Percentiles rank a stretch among this genome's conserved stretches.
phyloP scores from a whole-genome alignment of 2,888 invertebrate species.

The Hesperia comma region DNA sequence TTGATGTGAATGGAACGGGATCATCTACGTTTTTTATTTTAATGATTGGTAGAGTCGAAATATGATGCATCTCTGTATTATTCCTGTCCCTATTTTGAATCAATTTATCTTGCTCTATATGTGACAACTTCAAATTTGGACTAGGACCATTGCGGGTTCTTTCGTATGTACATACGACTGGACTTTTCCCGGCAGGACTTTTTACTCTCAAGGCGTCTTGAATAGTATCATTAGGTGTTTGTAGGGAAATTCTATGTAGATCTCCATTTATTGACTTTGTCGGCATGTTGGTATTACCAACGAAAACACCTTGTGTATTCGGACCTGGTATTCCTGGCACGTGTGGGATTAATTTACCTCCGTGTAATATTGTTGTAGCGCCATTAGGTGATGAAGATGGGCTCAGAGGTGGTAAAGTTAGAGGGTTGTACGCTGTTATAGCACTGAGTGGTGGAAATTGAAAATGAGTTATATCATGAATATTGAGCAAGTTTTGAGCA shows the following conservation, averaged over 20 bases:
- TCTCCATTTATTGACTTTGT: constrained; percentile 58
- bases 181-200: constrained; percentile 51
- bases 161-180: constrained; percentile 58
- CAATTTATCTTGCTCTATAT: constrained; percentile 59
- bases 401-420: constrained; percentile 85
- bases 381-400: constrained; percentile 80
- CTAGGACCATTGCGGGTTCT: constrained; percentile 58
- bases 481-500: constrained; percentile 72
- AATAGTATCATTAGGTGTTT: constrained; percentile 54
- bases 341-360: constrained; percentile 91
- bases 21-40: constrained; percentile 75
- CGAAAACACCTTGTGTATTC: constrained; percentile 81
- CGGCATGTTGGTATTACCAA: constrained; percentile 55
- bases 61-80: constrained; percentile 55
- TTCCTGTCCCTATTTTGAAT: constrained; percentile 54
- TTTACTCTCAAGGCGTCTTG: constrained; percentile 52
- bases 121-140: constrained; percentile 47
- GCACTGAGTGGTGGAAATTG: constrained; percentile 88
- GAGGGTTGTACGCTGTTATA: constrained; percentile 88
- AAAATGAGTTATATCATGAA: constrained; percentile 81
- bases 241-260: constrained; percentile 50
- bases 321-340: constrained; percentile 95
- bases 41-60: constrained; percentile 64
- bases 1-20: constrained; percentile 53
- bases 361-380: constrained; percentile 86